Percentiles rank a stretch among this genome's conserved stretches.
Evolutionary conservation across 2,797 vertebrate species (phyloP).

Genomic region (Alectoris magna): DNA sequence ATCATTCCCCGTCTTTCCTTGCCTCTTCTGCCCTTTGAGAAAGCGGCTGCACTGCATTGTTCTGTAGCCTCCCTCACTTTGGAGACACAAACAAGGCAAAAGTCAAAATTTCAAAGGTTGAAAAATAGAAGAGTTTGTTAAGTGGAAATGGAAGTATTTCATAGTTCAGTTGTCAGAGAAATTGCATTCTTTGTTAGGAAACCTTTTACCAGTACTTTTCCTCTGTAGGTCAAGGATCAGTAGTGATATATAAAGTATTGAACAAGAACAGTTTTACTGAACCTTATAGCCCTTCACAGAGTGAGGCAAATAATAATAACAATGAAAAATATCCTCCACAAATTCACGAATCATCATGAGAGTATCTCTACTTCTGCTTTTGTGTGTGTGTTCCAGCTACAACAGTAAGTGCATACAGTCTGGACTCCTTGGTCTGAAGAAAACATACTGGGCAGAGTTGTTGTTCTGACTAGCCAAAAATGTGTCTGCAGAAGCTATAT

Average conservation of each 20-base stretch:
- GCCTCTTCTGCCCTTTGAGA: background rate
- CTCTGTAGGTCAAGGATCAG: background rate
- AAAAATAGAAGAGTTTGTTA: constrained; percentile 16
- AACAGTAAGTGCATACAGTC: background rate
- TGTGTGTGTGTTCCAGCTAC: background rate
- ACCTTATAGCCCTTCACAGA: background rate
- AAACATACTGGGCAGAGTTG: background rate
- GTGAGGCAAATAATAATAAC: background rate
- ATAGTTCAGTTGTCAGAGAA: constrained; percentile 41
- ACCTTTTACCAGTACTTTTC: background rate
- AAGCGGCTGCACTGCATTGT: background rate
- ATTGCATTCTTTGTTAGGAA: constrained; percentile 30
- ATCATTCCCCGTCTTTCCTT: constrained; percentile 4
- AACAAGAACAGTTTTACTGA: background rate
- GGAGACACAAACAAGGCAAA: background rate
- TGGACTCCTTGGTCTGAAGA: background rate
- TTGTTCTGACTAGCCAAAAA: background rate
- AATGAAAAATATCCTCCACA: background rate
- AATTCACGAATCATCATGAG: background rate
- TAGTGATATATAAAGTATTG: background rate
- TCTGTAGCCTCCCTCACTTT: background rate
- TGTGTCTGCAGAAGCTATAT: background rate
- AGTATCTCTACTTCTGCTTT: background rate
- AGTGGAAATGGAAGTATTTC: constrained; percentile 23
- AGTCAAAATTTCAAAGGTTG: background rate